A percentile compares a stretch with the other conserved stretches of the same genome.
These are phyloP conservation scores for Mesoligia furuncula DNA, from an alignment of 2,888 invertebrate species.

Conservation along the genomic window DNA sequence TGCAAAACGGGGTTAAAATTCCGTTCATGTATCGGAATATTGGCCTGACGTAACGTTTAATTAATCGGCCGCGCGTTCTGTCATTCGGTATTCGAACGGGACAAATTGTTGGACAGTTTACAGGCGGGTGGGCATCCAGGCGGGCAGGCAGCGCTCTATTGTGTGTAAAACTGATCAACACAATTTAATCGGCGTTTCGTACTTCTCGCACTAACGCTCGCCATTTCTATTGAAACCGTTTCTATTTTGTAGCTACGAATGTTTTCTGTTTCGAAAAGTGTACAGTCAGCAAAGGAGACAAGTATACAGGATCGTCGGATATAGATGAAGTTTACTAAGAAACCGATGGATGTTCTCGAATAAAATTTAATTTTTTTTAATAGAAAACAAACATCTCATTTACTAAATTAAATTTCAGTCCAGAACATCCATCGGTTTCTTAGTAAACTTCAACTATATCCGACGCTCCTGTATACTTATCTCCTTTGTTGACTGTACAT, in stretches of 20 bases:
- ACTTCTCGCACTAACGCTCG: background rate
- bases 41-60: background rate
- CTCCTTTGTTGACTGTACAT: too few relatives aligned
- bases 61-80: conserved; percentile 5
- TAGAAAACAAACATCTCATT: too few relatives aligned
- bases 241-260: background rate
- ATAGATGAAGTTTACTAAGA: too few relatives aligned
- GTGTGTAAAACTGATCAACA: conserved; percentile 1
- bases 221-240: conserved; percentile 3
- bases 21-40: background rate
- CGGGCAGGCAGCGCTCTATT: background rate
- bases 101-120: background rate
- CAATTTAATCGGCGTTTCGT: background rate
- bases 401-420: too few relatives aligned
- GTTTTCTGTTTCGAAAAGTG: background rate
- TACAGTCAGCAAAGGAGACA: too few relatives aligned
- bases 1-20: background rate
- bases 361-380: too few relatives aligned
- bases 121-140: background rate
- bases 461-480: too few relatives aligned
- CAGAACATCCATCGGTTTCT: too few relatives aligned
- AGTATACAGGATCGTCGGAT: too few relatives aligned
- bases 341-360: too few relatives aligned
- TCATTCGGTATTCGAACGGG: conserved; percentile 12
- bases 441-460: too few relatives aligned